A percentile compares a stretch with the other conserved stretches of the same genome.
phyloP scores from a whole-genome alignment of 2,888 invertebrate genomes.

The Deroplatys truncata region DNA sequence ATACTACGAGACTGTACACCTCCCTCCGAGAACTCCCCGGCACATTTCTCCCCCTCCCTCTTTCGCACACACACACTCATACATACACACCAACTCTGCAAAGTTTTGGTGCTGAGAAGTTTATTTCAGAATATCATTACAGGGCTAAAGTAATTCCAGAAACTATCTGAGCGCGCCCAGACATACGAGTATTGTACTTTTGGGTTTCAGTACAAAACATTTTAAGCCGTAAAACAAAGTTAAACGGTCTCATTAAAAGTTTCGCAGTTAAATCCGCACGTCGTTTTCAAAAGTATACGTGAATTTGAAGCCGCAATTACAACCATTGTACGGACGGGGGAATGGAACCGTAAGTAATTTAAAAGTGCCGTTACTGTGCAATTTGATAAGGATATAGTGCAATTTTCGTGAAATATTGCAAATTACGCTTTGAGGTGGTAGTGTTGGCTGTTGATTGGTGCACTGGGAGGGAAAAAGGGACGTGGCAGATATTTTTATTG shows the following conservation, averaged over 20 bases:
- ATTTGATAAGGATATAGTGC: neutral
- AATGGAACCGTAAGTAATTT: constrained; percentile 9
- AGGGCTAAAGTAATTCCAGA: neutral
- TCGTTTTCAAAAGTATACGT: constrained; percentile 2
- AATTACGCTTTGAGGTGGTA: neutral
- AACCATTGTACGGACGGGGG: neutral
- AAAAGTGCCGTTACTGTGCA: neutral
- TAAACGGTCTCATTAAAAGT: constrained; percentile 14
- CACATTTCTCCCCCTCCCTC: neutral
- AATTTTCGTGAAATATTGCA: neutral
- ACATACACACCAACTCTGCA: neutral
- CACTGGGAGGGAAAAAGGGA: neutral
- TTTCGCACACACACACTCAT: neutral
- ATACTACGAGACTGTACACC: neutral
- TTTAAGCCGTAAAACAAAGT: constrained; percentile 16
- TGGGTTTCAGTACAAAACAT: neutral
- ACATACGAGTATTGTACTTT: neutral
- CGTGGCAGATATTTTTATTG: neutral
- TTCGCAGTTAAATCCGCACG: constrained; percentile 7
- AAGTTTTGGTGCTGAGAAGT: neutral
- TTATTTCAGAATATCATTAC: constrained; percentile 4
- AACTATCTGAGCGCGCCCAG: neutral
- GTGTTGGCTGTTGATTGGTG: neutral
- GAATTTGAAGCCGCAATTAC: constrained; percentile 9
- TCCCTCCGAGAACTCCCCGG: neutral